A percentile compares a stretch with the other conserved stretches of the same genome.
These are phyloP conservation scores for Hemibagrus guttatus DNA, from an alignment of 2,797 vertebrate genomes.

Conservation along the genomic window DNA sequence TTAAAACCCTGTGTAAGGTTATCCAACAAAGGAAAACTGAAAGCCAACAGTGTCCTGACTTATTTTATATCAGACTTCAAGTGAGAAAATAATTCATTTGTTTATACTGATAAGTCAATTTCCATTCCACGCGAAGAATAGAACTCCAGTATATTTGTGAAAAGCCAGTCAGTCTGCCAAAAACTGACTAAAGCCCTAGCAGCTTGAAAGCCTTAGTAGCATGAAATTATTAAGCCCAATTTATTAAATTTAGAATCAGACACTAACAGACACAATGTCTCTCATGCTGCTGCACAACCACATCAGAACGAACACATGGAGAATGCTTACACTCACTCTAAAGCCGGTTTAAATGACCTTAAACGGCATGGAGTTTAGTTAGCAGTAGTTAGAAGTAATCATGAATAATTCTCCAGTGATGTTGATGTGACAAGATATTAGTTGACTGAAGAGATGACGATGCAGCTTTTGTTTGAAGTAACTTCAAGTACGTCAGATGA, in stretches of 20 bases:
- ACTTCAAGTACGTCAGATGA: not conserved
- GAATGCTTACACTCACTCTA: not conserved
- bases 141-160: too few species aligned
- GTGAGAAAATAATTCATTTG: too few species aligned
- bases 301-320: not conserved
- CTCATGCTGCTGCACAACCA: not conserved
- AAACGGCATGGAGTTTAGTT: not conserved
- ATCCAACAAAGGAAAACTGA: too few species aligned
- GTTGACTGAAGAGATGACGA: not conserved
- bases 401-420: not conserved
- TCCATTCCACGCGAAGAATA: too few species aligned
- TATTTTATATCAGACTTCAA: too few species aligned
- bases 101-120: too few species aligned
- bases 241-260: not conserved
- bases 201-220: too few species aligned
- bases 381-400: not conserved
- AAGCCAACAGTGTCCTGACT: too few species aligned
- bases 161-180: not conserved
- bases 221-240: not conserved
- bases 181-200: not conserved
- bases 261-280: not conserved
- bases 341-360: not conserved
- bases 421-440: not conserved
- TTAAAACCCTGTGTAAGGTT: not conserved
- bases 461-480: not conserved